Conservation (phyloP, 37 sponge, comb jelly and placozoan genomes). For the Beroe forskalii region DNA sequence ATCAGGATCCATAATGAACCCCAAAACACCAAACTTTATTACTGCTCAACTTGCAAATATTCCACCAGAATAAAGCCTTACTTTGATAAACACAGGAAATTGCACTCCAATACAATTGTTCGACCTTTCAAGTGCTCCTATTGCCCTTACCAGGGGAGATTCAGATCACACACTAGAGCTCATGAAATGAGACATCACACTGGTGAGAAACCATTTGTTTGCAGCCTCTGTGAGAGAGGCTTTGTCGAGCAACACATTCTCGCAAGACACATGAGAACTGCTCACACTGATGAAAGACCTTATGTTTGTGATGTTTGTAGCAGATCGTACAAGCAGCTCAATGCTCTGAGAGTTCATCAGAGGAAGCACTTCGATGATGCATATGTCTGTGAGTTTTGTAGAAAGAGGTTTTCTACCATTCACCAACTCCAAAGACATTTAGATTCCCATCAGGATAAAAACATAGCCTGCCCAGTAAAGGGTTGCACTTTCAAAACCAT, state of each 20-base stretch:
- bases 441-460: constrained; percentile 57
- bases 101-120: constrained; percentile 46
- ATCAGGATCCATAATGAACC: constrained; percentile 61
- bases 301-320: constrained; percentile 63
- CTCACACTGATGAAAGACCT: constrained; percentile 57
- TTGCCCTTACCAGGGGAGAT: constrained; percentile 45
- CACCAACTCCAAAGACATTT: constrained; percentile 51
- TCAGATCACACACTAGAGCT: constrained; percentile 65
- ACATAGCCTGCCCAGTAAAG: constrained; percentile 44
- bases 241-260: constrained; percentile 63
- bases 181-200: constrained; percentile 65
- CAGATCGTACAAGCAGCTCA: constrained; percentile 53
- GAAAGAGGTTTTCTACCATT: constrained; percentile 58
- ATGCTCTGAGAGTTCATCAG: constrained; percentile 54
- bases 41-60: constrained; percentile 49
- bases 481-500: constrained; percentile 51
- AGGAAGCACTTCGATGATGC: constrained; percentile 65
- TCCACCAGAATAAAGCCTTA: constrained; percentile 47
- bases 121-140: constrained; percentile 60
- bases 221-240: constrained; percentile 61
- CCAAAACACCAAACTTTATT: constrained; percentile 58
- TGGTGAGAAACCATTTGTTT: constrained; percentile 50
- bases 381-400: constrained; percentile 64
- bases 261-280: constrained; percentile 56
- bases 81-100: constrained; percentile 46